A percentile compares a stretch with the other conserved stretches of the same genome.
phyloP scores from a whole-genome alignment of 1,140 invertebrate species.

The Ceratina calcarata region DNA sequence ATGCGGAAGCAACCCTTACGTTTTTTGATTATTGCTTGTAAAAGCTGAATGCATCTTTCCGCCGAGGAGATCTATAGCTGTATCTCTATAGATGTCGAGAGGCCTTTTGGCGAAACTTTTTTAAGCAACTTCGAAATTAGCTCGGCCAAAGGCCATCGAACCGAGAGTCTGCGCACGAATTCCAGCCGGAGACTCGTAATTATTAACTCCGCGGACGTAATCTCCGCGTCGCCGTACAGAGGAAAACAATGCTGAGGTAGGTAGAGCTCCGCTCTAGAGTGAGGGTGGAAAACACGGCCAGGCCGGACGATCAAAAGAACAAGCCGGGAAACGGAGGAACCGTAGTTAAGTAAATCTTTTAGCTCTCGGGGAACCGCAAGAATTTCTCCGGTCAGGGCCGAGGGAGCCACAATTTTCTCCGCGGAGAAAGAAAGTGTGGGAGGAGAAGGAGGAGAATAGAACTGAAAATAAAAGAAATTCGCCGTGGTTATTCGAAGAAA shows the following conservation, averaged over 20 bases:
- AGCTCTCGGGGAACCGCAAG: conserved; percentile 26
- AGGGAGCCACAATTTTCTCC: conserved; percentile 41
- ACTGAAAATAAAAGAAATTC: conserved; percentile 21
- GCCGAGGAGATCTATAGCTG: no score
- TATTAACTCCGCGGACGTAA: conserved; percentile 34
- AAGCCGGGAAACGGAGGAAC: conserved; percentile 5
- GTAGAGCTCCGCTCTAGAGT: no score
- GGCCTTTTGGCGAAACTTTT: background rate
- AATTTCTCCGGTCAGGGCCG: conserved; percentile 29
- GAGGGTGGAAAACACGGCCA: background rate
- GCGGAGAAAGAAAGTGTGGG: background rate
- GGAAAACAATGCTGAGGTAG: background rate
- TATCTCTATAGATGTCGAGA: background rate
- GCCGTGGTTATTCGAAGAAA: conserved; percentile 26
- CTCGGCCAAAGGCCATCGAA: background rate
- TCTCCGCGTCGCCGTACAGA: conserved; percentile 7
- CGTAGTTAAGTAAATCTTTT: conserved; percentile 48
- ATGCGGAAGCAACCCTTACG: no score
- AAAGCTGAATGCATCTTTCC: background rate
- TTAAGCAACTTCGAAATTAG: background rate
- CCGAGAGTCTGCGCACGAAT: conserved; percentile 2
- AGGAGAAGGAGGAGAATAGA: background rate
- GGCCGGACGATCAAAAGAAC: conserved; percentile 40
- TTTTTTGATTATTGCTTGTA: no score
- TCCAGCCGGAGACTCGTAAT: conserved; percentile 7